A percentile compares a stretch with the other conserved stretches of the same genome.
phyloP scores from a whole-genome alignment of 2,113 vertebrate genomes.

The Meriones unguiculatus region DNA sequence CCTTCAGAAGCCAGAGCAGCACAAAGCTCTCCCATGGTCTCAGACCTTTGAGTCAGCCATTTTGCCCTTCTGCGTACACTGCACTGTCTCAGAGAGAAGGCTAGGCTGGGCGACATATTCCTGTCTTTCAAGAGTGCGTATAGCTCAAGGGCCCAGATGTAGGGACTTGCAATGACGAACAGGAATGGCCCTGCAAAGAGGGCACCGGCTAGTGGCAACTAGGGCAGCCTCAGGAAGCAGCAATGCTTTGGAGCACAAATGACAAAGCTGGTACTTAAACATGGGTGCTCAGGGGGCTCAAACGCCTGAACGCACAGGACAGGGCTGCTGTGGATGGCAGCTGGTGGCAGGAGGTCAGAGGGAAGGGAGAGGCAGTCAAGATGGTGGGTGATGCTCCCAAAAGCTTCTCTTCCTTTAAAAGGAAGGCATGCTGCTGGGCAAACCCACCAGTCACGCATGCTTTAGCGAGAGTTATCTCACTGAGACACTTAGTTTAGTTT shows the following conservation, averaged over 20 bases:
- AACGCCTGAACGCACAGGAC: not conserved
- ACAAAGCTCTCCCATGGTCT: not conserved
- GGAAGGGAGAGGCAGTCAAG: not conserved
- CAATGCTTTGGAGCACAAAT: not conserved
- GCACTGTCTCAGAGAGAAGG: accelerated
- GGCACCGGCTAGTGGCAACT: accelerated
- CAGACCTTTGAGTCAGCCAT: not conserved
- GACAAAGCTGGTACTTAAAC: not conserved
- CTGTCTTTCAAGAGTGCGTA: not conserved
- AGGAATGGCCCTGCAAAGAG: accelerated
- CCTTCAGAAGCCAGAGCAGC: not conserved
- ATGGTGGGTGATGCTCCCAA: not conserved
- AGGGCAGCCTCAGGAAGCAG: accelerated
- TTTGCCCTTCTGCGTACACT: not conserved
- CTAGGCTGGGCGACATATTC: too few species aligned
- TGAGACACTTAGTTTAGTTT: not conserved
- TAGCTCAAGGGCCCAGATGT: not conserved
- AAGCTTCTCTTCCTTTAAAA: not conserved
- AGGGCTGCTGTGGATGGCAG: not conserved
- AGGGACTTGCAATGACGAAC: not conserved
- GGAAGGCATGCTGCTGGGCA: not conserved
- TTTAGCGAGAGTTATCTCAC: not conserved
- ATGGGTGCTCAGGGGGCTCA: not conserved
- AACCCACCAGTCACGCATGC: not conserved
- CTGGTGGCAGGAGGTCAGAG: not conserved